A percentile compares a stretch with the other conserved stretches of the same genome.
These are phyloP conservation scores for Leptatherina wallacei DNA, from an alignment of 2,797 vertebrate genomes.

Conservation along the genomic window DNA sequence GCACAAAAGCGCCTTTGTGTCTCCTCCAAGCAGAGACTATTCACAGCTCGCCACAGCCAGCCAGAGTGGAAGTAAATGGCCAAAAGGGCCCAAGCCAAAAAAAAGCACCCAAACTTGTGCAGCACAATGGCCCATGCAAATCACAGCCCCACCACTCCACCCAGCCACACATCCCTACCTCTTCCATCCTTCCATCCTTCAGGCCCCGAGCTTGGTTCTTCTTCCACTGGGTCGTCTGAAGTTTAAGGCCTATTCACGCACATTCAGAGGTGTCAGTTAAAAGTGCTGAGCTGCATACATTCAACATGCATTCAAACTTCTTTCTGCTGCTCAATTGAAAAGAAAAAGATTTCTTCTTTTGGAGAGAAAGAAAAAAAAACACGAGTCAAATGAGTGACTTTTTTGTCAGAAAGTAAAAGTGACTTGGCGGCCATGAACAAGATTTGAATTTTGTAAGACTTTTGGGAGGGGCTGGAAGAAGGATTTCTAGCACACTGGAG, in stretches of 20 bases:
- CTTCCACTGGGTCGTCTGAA: constrained; percentile 81
- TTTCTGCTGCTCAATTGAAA: constrained; percentile 57
- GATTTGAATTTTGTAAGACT: constrained; percentile 33
- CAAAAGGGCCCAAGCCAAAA: constrained; percentile 85
- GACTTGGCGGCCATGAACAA: constrained; percentile 56
- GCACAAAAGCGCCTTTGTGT: constrained; percentile 89
- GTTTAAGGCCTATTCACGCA: constrained; percentile 82
- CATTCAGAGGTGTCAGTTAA: constrained; percentile 81
- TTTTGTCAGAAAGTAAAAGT: constrained; percentile 72
- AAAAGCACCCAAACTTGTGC: constrained; percentile 88
- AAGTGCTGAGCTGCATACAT: constrained; percentile 77
- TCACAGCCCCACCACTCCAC: constrained; percentile 76
- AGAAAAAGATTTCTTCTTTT: constrained; percentile 64
- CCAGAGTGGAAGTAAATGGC: constrained; percentile 90
- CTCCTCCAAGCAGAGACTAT: constrained; percentile 85
- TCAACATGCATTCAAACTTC: constrained; percentile 73
- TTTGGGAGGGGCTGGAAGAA: constrained; percentile 4
- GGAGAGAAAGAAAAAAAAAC: constrained; percentile 74
- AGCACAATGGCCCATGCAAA: constrained; percentile 89
- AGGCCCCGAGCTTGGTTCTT: constrained; percentile 69
- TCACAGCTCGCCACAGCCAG: constrained; percentile 88
- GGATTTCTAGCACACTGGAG: constrained; percentile 41
- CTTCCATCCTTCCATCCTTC: constrained; percentile 68
- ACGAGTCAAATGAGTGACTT: constrained; percentile 74
- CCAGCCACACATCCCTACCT: constrained; percentile 68